Base-by-base conservation (phyloP, 2,113 vertebrate genomes). In the Ifrita kowaldi region DNA sequence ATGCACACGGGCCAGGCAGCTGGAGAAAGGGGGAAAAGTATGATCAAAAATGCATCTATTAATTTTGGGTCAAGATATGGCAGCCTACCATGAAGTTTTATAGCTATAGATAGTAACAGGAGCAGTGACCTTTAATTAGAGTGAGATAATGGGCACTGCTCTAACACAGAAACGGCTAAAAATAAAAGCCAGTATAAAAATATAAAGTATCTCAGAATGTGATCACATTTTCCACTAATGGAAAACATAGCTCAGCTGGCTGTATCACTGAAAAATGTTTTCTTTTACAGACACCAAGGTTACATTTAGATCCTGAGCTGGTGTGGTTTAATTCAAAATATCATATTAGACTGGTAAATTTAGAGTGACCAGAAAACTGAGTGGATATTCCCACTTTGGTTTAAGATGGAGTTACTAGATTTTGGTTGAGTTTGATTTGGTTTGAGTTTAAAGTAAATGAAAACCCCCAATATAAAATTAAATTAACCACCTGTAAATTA, bases 211-310 rank as follows among this genome's bases (percentile, higher is more conserved):
- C 88, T 96, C 79, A 78, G 83, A 89, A 71, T 90, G 85, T 81
- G 85, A 84, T 97, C 94, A 92, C 86, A 84, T 95, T 96, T 97
- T 97, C 96, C 95, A 94, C 52, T 96, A 93, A 95, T 89, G 96
- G 95, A 96, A 96, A 95, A 84, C 83, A 78, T 41, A 71, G 65
- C 77, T 93, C 83, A 86, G 13, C 82, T 83, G 9, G 0, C 73
- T 81, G 44, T 76, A 41, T 75, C 87, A 41, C 69, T 78, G 85
- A 89, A 84, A 91, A 89, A 78, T 89, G 44, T 90, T 88, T 94
- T 84, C 52, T 84, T 88, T 60, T 62, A 67, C 60, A 97, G 73
- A 70, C 64, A 33, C 71, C 82, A 78, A 53, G 41, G 68, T 67
- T 75, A 68, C 83, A 33, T 68, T 95, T 52, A 64, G 37, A 52